Evolutionary conservation across 2,113 vertebrate species (phyloP).

Genomic region (Xenopus tropicalis): UCB_Xtro_10.0 CM004445.2:137376001-137376500

Average conservation of each 20-base stretch:
- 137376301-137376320: too few species aligned
- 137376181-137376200: not conserved
- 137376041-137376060: not conserved
- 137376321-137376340: too few species aligned
- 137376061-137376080: not conserved
- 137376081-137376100: not conserved
- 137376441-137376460: too few species aligned
- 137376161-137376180: not conserved
- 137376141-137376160: not conserved
- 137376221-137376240: not conserved
- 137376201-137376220: not conserved
- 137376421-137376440: too few species aligned
- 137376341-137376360: too few species aligned
- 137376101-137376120: slow-evolving; percentile 7
- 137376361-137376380: too few species aligned
- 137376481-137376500: too few species aligned
- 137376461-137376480: too few species aligned
- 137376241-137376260: not conserved
- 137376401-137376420: too few species aligned
- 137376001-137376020: not conserved
- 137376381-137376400: too few species aligned
- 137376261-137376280: not conserved
- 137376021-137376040: too few species aligned
- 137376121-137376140: rapidly evolving
- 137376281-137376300: too few species aligned